These are phyloP conservation scores for Malacoraja senta DNA, from an alignment of 2,797 vertebrate genomes.

Conservation along the genomic window DNA sequence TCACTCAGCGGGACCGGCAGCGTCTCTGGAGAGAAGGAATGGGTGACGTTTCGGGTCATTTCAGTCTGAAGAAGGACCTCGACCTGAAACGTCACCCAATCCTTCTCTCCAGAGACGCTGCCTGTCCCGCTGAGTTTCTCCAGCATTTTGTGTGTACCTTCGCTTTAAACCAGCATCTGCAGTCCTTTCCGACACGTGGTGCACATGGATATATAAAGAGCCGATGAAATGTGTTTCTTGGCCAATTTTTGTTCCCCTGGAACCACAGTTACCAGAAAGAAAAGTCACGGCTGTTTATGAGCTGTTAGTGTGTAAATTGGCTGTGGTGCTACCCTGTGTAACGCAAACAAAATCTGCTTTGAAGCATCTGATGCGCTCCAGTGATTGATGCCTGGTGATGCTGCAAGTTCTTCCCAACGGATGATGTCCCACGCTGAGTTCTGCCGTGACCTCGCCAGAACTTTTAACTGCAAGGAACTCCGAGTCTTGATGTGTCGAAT, in stretches of 20 bases:
- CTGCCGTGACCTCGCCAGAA: background rate
- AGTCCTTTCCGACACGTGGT: background rate
- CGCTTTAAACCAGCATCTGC: too few species aligned
- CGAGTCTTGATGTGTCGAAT: background rate
- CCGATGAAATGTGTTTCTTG: background rate
- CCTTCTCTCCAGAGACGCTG: too few species aligned
- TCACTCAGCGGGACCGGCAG: too few species aligned
- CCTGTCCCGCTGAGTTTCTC: too few species aligned
- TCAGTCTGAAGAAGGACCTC: too few species aligned
- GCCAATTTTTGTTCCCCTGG: background rate
- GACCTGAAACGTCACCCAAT: too few species aligned
- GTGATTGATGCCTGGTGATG: background rate
- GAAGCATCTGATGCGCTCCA: background rate
- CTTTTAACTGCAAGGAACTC: background rate
- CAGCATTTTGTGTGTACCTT: too few species aligned
- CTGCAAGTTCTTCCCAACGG: background rate
- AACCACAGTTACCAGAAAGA: background rate
- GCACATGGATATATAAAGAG: background rate
- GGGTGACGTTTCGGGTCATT: too few species aligned
- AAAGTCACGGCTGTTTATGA: background rate
- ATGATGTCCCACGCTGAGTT: background rate
- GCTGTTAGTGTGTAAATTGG: background rate
- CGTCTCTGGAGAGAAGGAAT: too few species aligned
- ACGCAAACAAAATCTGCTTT: background rate
- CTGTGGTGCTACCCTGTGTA: background rate